Base-by-base conservation (phyloP, 1,140 invertebrate genomes). In the Drosophila pseudoananassae region DNA sequence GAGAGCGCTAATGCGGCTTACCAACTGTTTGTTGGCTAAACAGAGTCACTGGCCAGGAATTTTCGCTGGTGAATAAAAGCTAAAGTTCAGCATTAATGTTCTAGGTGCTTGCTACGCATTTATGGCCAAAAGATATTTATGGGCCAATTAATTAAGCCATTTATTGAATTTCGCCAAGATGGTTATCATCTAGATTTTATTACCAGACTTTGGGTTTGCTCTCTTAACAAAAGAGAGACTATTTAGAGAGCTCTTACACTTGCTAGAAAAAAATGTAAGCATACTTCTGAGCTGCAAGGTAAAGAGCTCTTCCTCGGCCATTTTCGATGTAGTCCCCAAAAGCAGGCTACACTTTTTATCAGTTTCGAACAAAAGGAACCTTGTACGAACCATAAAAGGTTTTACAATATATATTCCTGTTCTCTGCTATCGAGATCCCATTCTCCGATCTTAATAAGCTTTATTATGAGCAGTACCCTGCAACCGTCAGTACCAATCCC, bases 321-420 rank as follows among this genome's bases (percentile, higher is more conserved):
- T n/a, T 6, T 3, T 0, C 0, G 0, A 0, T 20, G 20, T 3
- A 0, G 20, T 1, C 23, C 50, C 77, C 20, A 31, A 68, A 78
- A 68, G 57, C 38, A 87, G 51, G 65, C 82, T 59, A 64, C 27
- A 14, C 2, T 49, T 58, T 58, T n/a, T 1, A 1, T n/a, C 6
- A 0, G n/a, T 3, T 5, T 9, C 10, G 14, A 15, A 52, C 27
- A 49, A 64, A 66, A 50, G 59, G 60, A 63, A 65, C 60, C 60
- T 68, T 68, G 63, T 17, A 17, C 10, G 5, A 7, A 9, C 50
- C 50, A 31, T 68, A 38, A 40, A 55, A 68, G 64, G 64, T 47
- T 40, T 60, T 43, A 20, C 3, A 8, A 38, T 27, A 25, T 49
- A 29, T 46, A 68, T 69, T 66, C 40, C 61, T 69, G 40, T 61